Evolutionary conservation across 2,797 vertebrate genomes (phyloP).

Genomic region (Sebastes oblongus): DNA sequence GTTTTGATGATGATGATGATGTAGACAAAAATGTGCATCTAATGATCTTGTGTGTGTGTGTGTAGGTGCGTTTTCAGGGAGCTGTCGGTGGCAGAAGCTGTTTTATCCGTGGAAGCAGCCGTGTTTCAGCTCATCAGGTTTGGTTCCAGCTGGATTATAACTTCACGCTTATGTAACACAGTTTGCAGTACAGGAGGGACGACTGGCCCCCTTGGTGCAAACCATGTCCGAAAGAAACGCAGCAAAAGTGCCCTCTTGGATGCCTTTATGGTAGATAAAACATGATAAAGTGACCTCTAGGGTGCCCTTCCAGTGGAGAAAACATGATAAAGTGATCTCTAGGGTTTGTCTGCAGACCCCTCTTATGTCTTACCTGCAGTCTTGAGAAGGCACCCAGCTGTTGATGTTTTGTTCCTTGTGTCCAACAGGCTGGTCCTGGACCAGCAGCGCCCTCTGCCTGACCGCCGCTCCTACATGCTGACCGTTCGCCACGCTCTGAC

Average conservation of each 20-base stretch:
- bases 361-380: neutral
- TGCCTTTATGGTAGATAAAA: too few relatives aligned
- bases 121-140: conserved; percentile 76
- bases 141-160: neutral
- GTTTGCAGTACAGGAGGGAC: neutral
- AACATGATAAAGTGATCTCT: too few relatives aligned
- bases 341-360: neutral
- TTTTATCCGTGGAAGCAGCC: conserved; percentile 69
- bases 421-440: conserved; percentile 73
- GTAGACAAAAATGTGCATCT: neutral
- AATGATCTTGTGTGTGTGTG: neutral
- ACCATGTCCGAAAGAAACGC: too few relatives aligned
- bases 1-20: neutral
- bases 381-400: neutral
- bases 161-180: neutral
- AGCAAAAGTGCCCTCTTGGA: too few relatives aligned
- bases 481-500: conserved; percentile 79
- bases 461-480: conserved; percentile 80
- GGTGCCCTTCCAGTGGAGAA: too few relatives aligned
- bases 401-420: neutral
- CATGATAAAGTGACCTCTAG: too few relatives aligned
- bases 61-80: conserved; percentile 79
- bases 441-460: conserved; percentile 75
- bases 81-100: conserved; percentile 79
- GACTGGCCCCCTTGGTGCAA: too few relatives aligned